Evolutionary conservation across 2,113 vertebrate genomes (phyloP).

Genomic region (Mustela nigripes): DNA sequence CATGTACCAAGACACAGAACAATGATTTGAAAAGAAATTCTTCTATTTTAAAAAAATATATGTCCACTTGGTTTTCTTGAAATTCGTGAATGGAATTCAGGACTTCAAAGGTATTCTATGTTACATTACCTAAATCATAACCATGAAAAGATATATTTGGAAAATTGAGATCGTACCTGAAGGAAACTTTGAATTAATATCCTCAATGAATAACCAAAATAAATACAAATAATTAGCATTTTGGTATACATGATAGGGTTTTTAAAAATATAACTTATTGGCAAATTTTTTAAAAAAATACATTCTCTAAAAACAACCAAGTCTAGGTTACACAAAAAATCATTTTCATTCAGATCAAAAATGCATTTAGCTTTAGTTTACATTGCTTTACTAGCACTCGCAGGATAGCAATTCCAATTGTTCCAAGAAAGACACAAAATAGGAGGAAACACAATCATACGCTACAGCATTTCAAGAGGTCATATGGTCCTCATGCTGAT

Average conservation of each 20-base stretch:
- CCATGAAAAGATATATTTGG: background rate
- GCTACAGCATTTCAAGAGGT: constrained; percentile 56
- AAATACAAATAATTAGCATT: constrained; percentile 70
- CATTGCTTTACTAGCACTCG: constrained; percentile 73
- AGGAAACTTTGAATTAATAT: constrained; percentile 47
- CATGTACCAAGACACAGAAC: background rate
- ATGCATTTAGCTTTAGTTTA: constrained; percentile 59
- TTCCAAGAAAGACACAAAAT: constrained; percentile 75
- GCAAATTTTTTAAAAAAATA: background rate
- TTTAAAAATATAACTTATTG: constrained; percentile 3
- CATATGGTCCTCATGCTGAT: constrained; percentile 53
- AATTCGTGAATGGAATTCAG: constrained; percentile 50
- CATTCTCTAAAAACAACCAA: constrained; percentile 17
- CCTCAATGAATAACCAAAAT: constrained; percentile 62
- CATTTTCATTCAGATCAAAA: constrained; percentile 77
- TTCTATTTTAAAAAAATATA: constrained; percentile 2
- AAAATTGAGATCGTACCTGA: constrained; percentile 53
- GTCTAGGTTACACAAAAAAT: background rate
- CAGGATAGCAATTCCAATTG: constrained; percentile 72
- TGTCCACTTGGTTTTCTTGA: background rate
- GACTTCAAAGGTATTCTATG: background rate
- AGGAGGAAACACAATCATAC: constrained; percentile 21
- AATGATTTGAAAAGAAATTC: background rate
- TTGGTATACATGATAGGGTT: constrained; percentile 34
- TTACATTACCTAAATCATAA: constrained; percentile 27